Evolutionary conservation across 2,888 invertebrate genomes (phyloP), one percentile per base, ranked within the genome.

Genomic region (Caenorhabditis panamensis): DNA sequence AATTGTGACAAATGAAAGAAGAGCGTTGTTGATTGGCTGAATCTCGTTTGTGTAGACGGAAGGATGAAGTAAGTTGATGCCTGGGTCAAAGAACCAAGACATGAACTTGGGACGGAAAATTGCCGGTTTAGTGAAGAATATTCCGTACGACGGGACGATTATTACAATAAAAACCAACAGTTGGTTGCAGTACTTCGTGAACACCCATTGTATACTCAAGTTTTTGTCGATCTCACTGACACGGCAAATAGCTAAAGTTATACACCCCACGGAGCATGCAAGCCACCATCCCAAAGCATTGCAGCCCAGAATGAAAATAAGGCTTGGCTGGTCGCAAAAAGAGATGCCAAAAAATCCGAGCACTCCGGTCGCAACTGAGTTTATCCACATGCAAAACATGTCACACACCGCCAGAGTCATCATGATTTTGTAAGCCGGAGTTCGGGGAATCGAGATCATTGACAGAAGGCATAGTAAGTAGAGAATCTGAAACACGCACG

Each of bases 21-120:
- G 16, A 5, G 44, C 56, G 41, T 67, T 67, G 44, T 56, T 67
- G 22, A 67, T 13, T 0, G 54, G 24, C 18, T 67, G 68, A 49
- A 28, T 36, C 31, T 58, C 13, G n/a, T 59, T 68, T 9, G 31
- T 13, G 20, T 58, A 68, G 49, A 49, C 22, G 13, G 18, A 18
- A 6, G 44, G 24, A 20, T 56, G 28, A 0, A 41, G 67, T 4
- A 31, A 9, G 13, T 56, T 56, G 13, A 56, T 24, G 0, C 64
- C 64, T 1, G 64, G 64, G 24, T 64, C 64, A 16, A 64, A 53
- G 22, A 53, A 64, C 64, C 64, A 64, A 1, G 64, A 51, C 64
- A 64, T 64, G 36, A 20, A 53, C 22, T 64, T 53, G 22, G 64
- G 51, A 13, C 64, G 64, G 64, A 64, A 64, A 11, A 64, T 37